Conservation (phyloP, 2,797 vertebrate species). For the Arctocebus calabarensis region DNA sequence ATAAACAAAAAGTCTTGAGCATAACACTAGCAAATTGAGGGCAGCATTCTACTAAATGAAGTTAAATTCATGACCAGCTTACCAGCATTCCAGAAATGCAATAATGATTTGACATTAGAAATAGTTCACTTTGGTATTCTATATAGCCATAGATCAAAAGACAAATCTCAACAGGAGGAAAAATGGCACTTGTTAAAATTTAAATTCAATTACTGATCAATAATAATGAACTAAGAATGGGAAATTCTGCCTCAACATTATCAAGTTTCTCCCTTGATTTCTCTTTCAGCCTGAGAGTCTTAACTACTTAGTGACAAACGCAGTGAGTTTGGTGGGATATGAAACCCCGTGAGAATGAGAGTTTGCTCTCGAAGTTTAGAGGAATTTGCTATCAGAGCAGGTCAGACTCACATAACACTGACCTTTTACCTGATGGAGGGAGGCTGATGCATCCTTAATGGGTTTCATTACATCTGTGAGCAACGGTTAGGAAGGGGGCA, state of each 20-base stretch:
- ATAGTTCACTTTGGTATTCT: neutral
- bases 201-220: conserved; percentile 20
- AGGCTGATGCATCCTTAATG: neutral
- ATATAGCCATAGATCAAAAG: neutral
- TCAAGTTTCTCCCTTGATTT: neutral
- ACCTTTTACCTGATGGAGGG: neutral
- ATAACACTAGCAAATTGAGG: neutral
- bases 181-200: conserved; percentile 20
- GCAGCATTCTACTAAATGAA: neutral
- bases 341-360: neutral
- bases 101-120: neutral
- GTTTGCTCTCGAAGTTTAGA: neutral
- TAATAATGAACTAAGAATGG: neutral
- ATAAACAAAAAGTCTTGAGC: neutral
- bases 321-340: no score
- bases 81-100: neutral
- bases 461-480: neutral
- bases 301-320: no score
- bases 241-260: neutral
- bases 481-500: neutral
- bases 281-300: neutral
- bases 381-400: neutral
- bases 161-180: neutral
- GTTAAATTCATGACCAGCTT: neutral
- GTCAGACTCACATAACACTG: neutral